Percentiles rank a stretch among this genome's conserved stretches.
phyloP scores from a whole-genome alignment of 2,113 vertebrate genomes.

The Heterotilapia buettikoferi region DNA sequence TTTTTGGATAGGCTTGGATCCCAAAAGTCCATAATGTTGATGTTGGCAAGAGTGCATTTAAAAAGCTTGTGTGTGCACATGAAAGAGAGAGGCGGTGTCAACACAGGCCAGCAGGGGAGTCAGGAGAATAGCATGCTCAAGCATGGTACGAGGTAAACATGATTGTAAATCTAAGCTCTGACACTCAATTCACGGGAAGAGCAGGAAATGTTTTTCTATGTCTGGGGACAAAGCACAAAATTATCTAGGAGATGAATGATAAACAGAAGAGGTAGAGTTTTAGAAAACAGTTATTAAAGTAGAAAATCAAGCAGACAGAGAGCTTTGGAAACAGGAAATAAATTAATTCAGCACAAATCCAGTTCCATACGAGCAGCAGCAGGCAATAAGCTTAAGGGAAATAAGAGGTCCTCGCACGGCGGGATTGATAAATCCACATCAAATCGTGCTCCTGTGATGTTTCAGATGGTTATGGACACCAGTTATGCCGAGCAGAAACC shows the following conservation, averaged over 20 bases:
- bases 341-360: background rate
- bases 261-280: background rate
- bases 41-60: background rate
- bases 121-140: background rate
- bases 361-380: background rate
- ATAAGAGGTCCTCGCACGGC: background rate
- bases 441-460: background rate
- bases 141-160: background rate
- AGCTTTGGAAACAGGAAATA: background rate
- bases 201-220: background rate
- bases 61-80: background rate
- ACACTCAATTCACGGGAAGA: background rate
- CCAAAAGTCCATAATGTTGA: background rate
- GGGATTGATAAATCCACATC: background rate
- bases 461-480: conserved; percentile 76
- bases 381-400: background rate
- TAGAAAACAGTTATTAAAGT: background rate
- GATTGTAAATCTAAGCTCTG: background rate
- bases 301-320: background rate
- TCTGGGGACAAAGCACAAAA: background rate
- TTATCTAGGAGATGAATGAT: background rate
- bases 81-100: background rate
- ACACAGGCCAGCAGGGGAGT: background rate
- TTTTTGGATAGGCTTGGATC: background rate
- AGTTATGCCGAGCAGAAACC: conserved; percentile 72